Evolutionary conservation across 2,888 invertebrate species (phyloP).

Genomic region (Pomacea canaliculata): DNA sequence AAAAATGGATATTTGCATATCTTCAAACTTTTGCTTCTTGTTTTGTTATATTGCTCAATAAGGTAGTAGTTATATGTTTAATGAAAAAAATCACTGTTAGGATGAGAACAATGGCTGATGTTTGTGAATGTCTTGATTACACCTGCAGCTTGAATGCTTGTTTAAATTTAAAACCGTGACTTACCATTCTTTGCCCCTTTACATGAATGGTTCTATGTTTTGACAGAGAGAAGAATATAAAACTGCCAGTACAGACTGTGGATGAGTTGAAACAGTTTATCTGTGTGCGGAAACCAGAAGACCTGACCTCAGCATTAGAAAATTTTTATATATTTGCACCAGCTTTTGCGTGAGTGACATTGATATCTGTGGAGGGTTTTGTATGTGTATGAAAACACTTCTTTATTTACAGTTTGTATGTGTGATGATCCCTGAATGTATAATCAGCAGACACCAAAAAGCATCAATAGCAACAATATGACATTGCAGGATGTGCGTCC

Average conservation of each 20-base stretch:
- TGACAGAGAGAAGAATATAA: constrained; percentile 10
- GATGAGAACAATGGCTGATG: too few relatives aligned
- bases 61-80: too few relatives aligned
- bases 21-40: too few relatives aligned
- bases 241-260: constrained; percentile 7
- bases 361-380: background rate
- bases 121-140: background rate
- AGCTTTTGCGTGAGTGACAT: constrained; percentile 43
- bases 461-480: too few relatives aligned
- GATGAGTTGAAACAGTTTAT: constrained; percentile 15
- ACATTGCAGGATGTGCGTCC: too few relatives aligned
- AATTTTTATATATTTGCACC: constrained; percentile 40
- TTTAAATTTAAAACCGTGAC: too few relatives aligned
- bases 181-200: too few relatives aligned
- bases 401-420: background rate
- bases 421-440: background rate
- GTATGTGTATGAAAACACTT: background rate
- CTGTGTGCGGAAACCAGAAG: constrained; percentile 18
- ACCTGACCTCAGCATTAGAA: constrained; percentile 13
- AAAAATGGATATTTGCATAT: too few relatives aligned
- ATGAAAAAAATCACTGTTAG: too few relatives aligned
- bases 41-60: too few relatives aligned
- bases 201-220: background rate
- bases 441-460: too few relatives aligned
- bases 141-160: too few relatives aligned